Evolutionary conservation across 2,888 invertebrate genomes (phyloP), one percentile per base, ranked within the genome.

Genomic region (Zygothrica quintamaculata): DNA sequence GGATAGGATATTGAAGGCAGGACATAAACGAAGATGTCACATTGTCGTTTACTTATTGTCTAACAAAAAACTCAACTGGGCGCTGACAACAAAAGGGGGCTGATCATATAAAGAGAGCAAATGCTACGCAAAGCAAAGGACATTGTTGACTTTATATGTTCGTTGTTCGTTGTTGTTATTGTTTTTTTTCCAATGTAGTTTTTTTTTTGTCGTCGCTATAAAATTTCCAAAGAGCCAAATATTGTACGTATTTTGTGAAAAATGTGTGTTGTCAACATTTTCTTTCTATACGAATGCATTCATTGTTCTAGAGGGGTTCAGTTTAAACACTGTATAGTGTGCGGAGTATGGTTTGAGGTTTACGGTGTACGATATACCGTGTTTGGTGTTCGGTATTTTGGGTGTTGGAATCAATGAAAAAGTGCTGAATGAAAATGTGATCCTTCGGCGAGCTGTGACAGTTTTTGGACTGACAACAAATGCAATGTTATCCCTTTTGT

Each of bases 401-500:
- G 44, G 48, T 48, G 56, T 18, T 48, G 53, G 76, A 81, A 84
- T 80, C 85, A 81, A 85, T 81, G 80, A 80, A 80, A n/a, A 79
- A 84, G 37, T 74, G 29, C 72, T 87, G 76, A 81, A 76, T 76
- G 78, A 84, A 80, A 74, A 81, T 77, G 82, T 65, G 71, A 72
- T 74, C 71, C 71, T 72, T 72, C 74, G 69, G 74, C 71, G 71
- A 72, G 79, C 75, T 79, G 82, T 80, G 85, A 80, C 85, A 80
- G 80, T 68, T 80, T 79, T 76, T 85, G 85, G 79, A 82, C 79
- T 81, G 65, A 85, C 76, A 80, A 82, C 73, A 70, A 78, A 85
- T 74, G 82, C 82, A 79, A 85, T 84, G 84, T 88, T 87, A 87
- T 87, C 88, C 87, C 77, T 87, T n/a, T 88, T 82, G 87, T 85